phyloP scores from a whole-genome alignment of 1,140 invertebrate species.

The Drosophila asahinai region DNA sequence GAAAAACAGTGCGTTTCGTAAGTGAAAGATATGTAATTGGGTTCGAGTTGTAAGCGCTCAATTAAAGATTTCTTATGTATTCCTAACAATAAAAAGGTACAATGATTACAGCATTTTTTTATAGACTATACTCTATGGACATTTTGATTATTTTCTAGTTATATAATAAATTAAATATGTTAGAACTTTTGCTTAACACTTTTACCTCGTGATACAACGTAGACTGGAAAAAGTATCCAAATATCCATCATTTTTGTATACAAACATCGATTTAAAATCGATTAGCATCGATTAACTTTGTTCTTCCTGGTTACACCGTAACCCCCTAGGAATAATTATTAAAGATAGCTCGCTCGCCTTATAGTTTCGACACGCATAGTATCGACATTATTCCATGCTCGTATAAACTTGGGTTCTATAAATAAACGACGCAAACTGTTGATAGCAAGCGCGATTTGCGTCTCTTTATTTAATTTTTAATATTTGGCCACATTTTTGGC shows the following conservation, averaged over 20 bases:
- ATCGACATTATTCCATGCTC: slow-evolving; percentile 15
- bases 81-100: not conserved
- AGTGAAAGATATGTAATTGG: not conserved
- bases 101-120: not conserved
- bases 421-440: slow-evolving; percentile 50
- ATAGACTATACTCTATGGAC: too few species aligned
- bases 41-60: too few species aligned
- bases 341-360: not conserved
- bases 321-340: not conserved
- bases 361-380: slow-evolving; percentile 2
- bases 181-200: too few species aligned
- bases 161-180: too few species aligned
- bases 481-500: slow-evolving; percentile 40
- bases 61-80: not conserved
- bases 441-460: slow-evolving; percentile 45
- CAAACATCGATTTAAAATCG: not conserved
- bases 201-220: too few species aligned
- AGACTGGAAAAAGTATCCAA: too few species aligned
- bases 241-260: not conserved
- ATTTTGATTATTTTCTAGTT: too few species aligned
- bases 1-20: slow-evolving; percentile 25
- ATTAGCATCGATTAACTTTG: not conserved
- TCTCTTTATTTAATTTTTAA: slow-evolving; percentile 37
- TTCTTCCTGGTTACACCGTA: not conserved
- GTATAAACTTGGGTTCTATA: slow-evolving; percentile 32